Percentiles rank a stretch among this genome's conserved stretches.
phyloP scores from a whole-genome alignment of 1,140 invertebrate species.

The Oryctes rhinoceros region DNA sequence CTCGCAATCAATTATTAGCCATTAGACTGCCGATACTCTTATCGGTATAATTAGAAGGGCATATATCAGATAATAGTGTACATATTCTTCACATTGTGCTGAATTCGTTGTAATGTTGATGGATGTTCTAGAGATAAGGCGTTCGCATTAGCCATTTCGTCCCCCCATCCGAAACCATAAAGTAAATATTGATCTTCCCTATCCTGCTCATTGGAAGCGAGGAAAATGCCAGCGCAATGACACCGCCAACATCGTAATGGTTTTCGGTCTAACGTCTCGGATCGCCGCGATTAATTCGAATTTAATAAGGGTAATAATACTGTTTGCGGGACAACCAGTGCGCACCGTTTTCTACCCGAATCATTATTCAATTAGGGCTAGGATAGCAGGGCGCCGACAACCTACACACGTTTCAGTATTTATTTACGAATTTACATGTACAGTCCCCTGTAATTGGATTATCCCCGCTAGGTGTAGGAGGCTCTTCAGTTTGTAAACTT shows the following conservation, averaged over 20 bases:
- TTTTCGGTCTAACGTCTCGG: neutral
- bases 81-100: no score
- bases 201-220: neutral
- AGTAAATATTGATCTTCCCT: neutral
- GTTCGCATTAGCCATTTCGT: neutral
- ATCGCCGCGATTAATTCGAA: slow-evolving; percentile 14
- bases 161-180: neutral
- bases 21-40: no score
- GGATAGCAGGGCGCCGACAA: neutral
- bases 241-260: neutral
- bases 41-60: no score
- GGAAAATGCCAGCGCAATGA: neutral
- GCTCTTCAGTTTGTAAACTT: no score
- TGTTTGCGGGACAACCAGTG: neutral
- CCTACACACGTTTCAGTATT: neutral
- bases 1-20: no score
- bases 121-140: neutral
- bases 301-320: slow-evolving; percentile 13
- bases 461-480: no score
- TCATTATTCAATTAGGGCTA: slow-evolving; percentile 10
- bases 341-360: neutral
- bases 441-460: no score
- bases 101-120: neutral
- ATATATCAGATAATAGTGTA: no score
- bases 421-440: slow-evolving; percentile 7